Conservation (phyloP, 2,888 invertebrate genomes). For the Caradrina kadenii region DNA sequence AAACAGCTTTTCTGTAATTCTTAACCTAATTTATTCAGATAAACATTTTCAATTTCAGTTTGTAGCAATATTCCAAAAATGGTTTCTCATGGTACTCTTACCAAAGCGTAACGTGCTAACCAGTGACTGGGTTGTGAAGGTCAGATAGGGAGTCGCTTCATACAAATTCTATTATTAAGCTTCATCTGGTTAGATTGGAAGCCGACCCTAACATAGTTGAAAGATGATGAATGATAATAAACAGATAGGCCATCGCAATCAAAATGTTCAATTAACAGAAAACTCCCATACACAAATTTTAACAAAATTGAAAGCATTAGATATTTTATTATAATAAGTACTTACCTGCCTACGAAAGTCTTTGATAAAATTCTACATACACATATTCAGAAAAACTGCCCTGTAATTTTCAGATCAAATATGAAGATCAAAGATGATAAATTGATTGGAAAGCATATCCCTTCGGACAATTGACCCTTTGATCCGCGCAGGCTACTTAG, state of each 20-base stretch:
- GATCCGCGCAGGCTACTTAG: constrained; percentile 81
- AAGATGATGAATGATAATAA: no score
- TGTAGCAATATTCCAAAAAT: no score
- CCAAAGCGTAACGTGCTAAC: no score
- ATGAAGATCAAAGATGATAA: constrained; percentile 81
- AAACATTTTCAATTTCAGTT: no score
- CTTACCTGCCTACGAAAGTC: neutral
- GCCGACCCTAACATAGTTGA: no score
- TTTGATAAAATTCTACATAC: constrained; percentile 29
- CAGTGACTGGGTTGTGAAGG: no score
- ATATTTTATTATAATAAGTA: constrained; percentile 6
- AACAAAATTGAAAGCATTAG: neutral
- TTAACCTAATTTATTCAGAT: neutral
- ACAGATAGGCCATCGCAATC: no score
- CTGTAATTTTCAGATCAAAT: constrained; percentile 69
- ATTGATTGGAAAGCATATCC: constrained; percentile 78
- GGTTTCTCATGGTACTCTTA: no score
- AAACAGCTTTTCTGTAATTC: no score
- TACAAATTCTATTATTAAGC: no score
- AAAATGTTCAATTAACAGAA: neutral
- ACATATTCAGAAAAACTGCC: constrained; percentile 58
- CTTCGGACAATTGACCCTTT: constrained; percentile 84
- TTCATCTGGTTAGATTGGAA: no score
- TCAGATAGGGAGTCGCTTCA: no score
- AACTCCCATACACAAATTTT: neutral